Conservation (phyloP, 2,888 invertebrate genomes). For the Siphlonurus alternatus region DNA sequence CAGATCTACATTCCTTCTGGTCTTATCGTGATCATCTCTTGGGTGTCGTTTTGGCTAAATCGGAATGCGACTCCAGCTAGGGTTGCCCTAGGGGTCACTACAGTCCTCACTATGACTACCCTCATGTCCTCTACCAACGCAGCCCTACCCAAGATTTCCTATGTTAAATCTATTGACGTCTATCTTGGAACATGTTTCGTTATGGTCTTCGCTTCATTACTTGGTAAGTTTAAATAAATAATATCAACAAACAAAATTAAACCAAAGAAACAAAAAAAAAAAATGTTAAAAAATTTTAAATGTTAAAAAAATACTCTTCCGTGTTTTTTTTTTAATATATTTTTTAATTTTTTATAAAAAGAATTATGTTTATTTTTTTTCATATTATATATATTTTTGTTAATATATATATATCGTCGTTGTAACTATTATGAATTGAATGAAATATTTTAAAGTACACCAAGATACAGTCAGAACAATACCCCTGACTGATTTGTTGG, state of each 20-base stretch:
- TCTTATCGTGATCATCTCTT: conserved; percentile 91
- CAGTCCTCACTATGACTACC: conserved; percentile 95
- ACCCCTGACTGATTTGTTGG: too few species aligned
- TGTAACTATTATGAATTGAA: too few species aligned
- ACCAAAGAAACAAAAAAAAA: not conserved
- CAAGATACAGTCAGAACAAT: too few species aligned
- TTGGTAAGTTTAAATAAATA: conserved; percentile 51
- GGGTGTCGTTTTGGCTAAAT: conserved; percentile 95
- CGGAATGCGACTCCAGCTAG: conserved; percentile 88
- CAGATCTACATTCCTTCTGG: conserved; percentile 97
- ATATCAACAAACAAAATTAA: not conserved
- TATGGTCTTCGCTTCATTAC: conserved; percentile 94
- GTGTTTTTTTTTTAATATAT: too few species aligned
- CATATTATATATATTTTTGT: too few species aligned
- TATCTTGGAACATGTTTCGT: conserved; percentile 96
- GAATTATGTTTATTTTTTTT: too few species aligned
- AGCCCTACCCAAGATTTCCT: conserved; percentile 93
- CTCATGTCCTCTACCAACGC: conserved; percentile 94
- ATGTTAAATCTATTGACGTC: conserved; percentile 95
- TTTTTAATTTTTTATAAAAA: conserved; percentile 2
- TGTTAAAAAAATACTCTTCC: not conserved
- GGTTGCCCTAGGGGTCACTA: conserved; percentile 86
- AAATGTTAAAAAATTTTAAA: not conserved
- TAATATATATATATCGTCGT: too few species aligned
- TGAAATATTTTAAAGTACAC: too few species aligned